phyloP scores from a whole-genome alignment of 1,140 invertebrate genomes.

The Monochamus saltuarius region DNA sequence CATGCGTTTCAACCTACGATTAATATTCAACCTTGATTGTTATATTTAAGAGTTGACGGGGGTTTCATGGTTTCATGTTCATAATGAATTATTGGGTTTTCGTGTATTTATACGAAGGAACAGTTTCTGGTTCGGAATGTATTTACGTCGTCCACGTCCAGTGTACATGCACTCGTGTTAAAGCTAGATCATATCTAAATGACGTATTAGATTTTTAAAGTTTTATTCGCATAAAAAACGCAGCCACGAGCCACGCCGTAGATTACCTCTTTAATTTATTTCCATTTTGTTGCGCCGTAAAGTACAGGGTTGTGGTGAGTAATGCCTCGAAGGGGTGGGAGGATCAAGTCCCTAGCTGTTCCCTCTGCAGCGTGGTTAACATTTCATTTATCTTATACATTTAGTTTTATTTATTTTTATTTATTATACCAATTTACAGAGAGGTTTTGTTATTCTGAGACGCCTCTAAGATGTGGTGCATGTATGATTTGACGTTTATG shows the following conservation, averaged over 20 bases:
- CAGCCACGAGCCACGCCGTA: conserved; percentile 42
- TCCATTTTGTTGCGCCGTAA: conserved; percentile 42
- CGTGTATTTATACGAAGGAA: conserved; percentile 23
- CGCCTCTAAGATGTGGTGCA: too few relatives aligned
- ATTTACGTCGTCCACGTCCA: conserved; percentile 12
- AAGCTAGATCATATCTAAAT: conserved; percentile 45
- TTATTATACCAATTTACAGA: conserved; percentile 25
- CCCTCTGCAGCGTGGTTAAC: conserved; percentile 25
- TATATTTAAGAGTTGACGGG: conserved; percentile 29
- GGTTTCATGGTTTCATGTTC: conserved; percentile 28
- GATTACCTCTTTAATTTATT: conserved; percentile 45
- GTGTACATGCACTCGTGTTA: conserved; percentile 36
- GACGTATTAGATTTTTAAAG: conserved; percentile 49
- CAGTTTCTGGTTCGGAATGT: conserved; percentile 9
- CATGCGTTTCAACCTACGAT: conserved; percentile 1
- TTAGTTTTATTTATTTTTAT: conserved; percentile 23
- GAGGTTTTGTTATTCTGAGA: conserved; percentile 3
- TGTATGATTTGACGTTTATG: too few relatives aligned
- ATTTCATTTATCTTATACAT: conserved; percentile 30
- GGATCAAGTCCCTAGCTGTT: conserved; percentile 23
- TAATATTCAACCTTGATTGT: conserved; percentile 22
- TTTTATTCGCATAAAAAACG: conserved; percentile 43
- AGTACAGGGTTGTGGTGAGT: conserved; percentile 35
- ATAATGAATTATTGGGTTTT: conserved; percentile 31
- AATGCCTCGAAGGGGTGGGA: conserved; percentile 32